Base-by-base conservation (phyloP, 2,888 invertebrate genomes). In the Conops quadrifasciatus region DNA sequence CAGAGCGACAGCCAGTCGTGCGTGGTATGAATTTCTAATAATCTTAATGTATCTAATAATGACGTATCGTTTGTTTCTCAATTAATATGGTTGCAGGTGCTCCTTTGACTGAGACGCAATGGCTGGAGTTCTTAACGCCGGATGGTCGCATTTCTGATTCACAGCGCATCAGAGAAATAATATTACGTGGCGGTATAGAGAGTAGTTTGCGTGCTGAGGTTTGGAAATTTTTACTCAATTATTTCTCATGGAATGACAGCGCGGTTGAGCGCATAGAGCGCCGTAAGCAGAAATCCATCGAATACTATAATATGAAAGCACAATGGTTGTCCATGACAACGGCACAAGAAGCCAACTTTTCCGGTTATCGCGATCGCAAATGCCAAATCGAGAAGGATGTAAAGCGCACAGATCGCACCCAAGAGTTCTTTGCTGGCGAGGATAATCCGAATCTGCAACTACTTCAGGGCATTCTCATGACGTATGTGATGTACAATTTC, bases 401-500 rank as follows among this genome's bases (percentile, higher is more conserved):
- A 0, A 95, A 94, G 76, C 89, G 99, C 77, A 98, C 98, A 0
- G 98, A 99, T 83, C 89, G 98, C 76, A 93, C 93, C 0, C 91
- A 95, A 79, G 91, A 92, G 9, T 98, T 93, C 86, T 99, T 92
- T 85, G 92, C 94, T n/a, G 98, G 97, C 0, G 96, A 97, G 74
- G 91, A 94, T 78, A 98, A 98, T 86, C 91, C 93, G 0, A 97
- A 98, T 85, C 86, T 98, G 67, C 88, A 90, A 71, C 89, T 93
- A 16, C 86, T 99, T 2, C 91, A 94, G 78, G 96, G 98, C 81
- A 95, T 99, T 77, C 89, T 99, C 2, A 95, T 98, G 95, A 98
- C 98, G 0, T 99, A 98, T 83, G 93, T 96, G 51, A 98, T 98
- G 98, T 98, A 96, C 83, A 97, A 98, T 88, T 98, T 98, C 84